Percentiles rank a stretch among this genome's conserved stretches.
Evolutionary conservation across 2,113 vertebrate genomes (phyloP).

Genomic region (Motacilla alba): DNA sequence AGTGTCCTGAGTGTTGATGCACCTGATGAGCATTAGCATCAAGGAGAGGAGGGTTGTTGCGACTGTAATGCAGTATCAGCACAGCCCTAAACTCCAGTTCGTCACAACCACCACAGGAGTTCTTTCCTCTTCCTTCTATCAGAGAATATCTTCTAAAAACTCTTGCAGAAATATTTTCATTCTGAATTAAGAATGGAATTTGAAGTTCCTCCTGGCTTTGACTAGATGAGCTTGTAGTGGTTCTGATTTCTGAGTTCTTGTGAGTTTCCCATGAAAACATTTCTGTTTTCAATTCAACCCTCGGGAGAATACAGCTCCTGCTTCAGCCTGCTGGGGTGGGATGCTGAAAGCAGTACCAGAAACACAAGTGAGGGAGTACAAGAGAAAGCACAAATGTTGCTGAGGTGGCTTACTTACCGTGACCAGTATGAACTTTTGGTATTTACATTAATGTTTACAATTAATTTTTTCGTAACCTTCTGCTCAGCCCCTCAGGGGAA

Average conservation of each 20-base stretch:
- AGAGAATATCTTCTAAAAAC: neutral
- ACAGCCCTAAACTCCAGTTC: neutral
- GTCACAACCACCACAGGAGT: neutral
- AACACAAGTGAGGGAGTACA: neutral
- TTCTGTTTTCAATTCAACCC: neutral
- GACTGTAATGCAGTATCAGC: rapidly evolving
- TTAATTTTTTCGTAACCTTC: conserved; percentile 1
- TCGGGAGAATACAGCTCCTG: neutral
- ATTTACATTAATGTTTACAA: neutral
- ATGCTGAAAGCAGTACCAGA: neutral
- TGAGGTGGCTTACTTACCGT: neutral
- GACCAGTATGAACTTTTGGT: neutral
- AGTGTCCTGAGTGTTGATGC: rapidly evolving
- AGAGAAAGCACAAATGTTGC: neutral
- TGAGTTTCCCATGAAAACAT: neutral
- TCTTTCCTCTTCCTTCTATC: neutral
- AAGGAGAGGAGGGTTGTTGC: neutral
- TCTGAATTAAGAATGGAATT: neutral
- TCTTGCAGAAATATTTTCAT: neutral
- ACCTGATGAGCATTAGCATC: neutral
- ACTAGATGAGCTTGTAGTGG: neutral
- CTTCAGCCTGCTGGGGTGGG: neutral
- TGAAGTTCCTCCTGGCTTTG: neutral
- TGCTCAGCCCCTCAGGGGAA: neutral
- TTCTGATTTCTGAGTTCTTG: neutral